These are phyloP conservation scores for Cebidichthys violaceus DNA, from an alignment of 2,113 vertebrate species.

Conservation along the genomic window DNA sequence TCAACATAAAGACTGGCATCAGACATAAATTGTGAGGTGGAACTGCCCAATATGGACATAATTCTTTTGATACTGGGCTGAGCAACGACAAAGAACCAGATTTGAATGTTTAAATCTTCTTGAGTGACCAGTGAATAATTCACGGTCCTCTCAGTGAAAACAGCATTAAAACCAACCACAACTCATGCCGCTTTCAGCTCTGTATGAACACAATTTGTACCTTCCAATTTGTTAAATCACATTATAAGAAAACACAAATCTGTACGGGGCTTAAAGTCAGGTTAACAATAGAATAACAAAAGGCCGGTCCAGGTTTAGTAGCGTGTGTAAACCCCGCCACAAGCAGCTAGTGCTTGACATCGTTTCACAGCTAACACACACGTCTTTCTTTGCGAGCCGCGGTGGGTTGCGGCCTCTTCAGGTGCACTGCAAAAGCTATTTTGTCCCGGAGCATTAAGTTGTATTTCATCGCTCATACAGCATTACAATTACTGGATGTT, in stretches of 20 bases:
- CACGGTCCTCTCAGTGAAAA: not conserved
- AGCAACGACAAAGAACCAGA: not conserved
- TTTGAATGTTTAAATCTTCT: not conserved
- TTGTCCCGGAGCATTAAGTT: conserved; percentile 56
- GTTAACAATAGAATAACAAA: not conserved
- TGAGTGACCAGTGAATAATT: not conserved
- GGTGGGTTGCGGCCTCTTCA: conserved; percentile 15
- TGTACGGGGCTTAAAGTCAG: not conserved
- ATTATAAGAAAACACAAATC: not conserved
- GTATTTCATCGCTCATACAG: conserved; percentile 73
- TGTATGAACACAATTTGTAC: not conserved
- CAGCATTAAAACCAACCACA: not conserved
- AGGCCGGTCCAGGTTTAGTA: not conserved
- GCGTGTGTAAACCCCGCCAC: not conserved
- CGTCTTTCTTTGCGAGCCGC: conserved; percentile 9
- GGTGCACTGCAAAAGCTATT: conserved; percentile 39
- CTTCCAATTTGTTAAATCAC: not conserved
- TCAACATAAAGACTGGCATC: not conserved
- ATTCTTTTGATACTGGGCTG: not conserved
- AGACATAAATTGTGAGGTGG: not conserved
- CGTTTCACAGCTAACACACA: conserved; percentile 11
- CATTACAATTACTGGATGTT: conserved; percentile 77
- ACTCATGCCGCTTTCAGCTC: not conserved
- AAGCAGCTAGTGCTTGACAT: not conserved
- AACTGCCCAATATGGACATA: not conserved